phyloP scores from a whole-genome alignment of 2,113 vertebrate genomes.

The Syngnathus floridae region DNA sequence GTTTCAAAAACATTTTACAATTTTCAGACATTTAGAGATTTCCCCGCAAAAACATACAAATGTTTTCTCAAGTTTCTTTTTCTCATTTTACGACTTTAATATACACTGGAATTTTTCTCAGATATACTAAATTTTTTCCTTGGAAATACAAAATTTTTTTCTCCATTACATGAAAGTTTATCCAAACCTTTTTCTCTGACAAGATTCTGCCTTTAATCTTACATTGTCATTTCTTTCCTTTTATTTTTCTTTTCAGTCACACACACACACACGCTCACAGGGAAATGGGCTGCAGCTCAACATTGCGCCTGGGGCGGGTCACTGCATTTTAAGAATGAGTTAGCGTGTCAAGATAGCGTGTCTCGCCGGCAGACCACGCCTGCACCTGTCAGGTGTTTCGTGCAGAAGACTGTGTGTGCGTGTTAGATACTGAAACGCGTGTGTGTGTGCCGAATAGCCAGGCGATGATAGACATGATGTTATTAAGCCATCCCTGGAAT shows the following conservation, averaged over 20 bases:
- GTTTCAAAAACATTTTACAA: too few species aligned
- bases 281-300: slow-evolving; percentile 62
- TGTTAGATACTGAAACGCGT: slow-evolving; percentile 20
- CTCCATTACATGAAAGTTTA: too few species aligned
- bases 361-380: slow-evolving; percentile 68
- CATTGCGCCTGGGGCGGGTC: slow-evolving; percentile 55
- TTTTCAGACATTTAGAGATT: too few species aligned
- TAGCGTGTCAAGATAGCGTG: slow-evolving; percentile 77
- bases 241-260: neutral
- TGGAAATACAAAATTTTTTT: too few species aligned
- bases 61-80: too few species aligned
- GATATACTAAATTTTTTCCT: too few species aligned
- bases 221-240: too few species aligned
- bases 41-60: too few species aligned
- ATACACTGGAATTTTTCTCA: too few species aligned
- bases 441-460: slow-evolving; percentile 33
- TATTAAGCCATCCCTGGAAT: slow-evolving; percentile 55
- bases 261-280: slow-evolving; percentile 19
- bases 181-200: too few species aligned
- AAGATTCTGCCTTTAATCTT: neutral
- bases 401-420: slow-evolving; percentile 60
- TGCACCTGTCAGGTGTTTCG: slow-evolving; percentile 72
- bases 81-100: too few species aligned
- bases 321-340: slow-evolving; percentile 75
- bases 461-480: slow-evolving; percentile 52